Conservation (phyloP, 2,888 invertebrate genomes). For the Philopedon plagiatum region DNA sequence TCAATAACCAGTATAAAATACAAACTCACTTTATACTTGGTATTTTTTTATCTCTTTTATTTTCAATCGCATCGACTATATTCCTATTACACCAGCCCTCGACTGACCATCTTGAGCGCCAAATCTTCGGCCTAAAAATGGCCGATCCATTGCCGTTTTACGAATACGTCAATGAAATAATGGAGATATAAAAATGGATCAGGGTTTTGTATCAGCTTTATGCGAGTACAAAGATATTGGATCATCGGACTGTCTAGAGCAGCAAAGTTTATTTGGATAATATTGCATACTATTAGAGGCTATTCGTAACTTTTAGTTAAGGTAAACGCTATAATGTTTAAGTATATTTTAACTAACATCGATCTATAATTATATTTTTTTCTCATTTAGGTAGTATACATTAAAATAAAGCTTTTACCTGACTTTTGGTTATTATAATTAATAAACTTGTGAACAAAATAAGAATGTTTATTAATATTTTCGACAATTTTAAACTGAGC, state of each 20-base stretch:
- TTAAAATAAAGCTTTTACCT: conserved; percentile 69
- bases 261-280: conserved; percentile 67
- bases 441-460: conserved; percentile 7
- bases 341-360: conserved; percentile 68
- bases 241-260: conserved; percentile 55
- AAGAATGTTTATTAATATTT: background rate
- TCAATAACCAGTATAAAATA: conserved; percentile 19
- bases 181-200: background rate
- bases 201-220: conserved; percentile 10
- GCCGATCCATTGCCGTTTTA: background rate
- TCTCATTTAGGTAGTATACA: conserved; percentile 63
- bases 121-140: background rate
- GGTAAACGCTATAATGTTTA: conserved; percentile 64
- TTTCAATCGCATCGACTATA: background rate
- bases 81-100: background rate
- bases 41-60: background rate
- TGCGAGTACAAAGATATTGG: conserved; percentile 30
- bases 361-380: conserved; percentile 66
- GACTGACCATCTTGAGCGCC: background rate
- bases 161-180: background rate
- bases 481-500: too few relatives aligned
- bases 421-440: conserved; percentile 64
- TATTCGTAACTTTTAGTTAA: conserved; percentile 60
- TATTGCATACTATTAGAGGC: conserved; percentile 68
- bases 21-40: conserved; percentile 11